Evolutionary conservation across 2,888 invertebrate species (phyloP), one percentile per base, ranked within the genome.

Genomic region (Rhamnusium bicolor): DNA sequence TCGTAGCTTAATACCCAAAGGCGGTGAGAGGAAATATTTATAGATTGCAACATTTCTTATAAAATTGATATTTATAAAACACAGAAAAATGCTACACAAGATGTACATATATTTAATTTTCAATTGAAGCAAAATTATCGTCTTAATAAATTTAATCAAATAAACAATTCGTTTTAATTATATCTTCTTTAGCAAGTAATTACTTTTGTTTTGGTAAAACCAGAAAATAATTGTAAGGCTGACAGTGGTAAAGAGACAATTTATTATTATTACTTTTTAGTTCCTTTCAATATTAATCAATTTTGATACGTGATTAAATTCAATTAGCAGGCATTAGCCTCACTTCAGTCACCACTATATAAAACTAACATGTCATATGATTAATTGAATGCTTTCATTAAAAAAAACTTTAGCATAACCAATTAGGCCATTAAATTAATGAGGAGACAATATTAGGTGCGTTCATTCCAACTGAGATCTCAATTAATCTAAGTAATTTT

Each of bases 341-440:
- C 60, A 60, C 60, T 46, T 60, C 60, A 60, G 12, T 19, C 40
- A 46, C 19, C 40, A 18, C 0, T 24, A 24, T 27, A 60, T 18
- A 60, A 40, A 60, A 40, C 32, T 60, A 60, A 60, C 18, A 32
- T 10, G 40, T 12, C 19, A 12, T 12, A 14, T 40, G 19, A 14
- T 40, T 60, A 60, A 12, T 1, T 40, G 60, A 60, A 27, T 60
- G 12, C 27, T 10, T 18, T 53, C 40, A 27, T 7, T 51, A 24
- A 53, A 66, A 53, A 54, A 66, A 46, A 12, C 29, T 65, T 53
- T 40, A 40, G 29, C 51, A 49, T 49, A 63, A 49, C 51, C 51
- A 63, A 63, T 62, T 63, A 63, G n/a, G 18, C 24, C 12, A 7
- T 60, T 60, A 60, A 40, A 32, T 29, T 29, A 40, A 32, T 32